Evolutionary conservation across 2,888 invertebrate species (phyloP), one percentile per base, ranked within the genome.

Genomic region (Zygaena filipendulae): DNA sequence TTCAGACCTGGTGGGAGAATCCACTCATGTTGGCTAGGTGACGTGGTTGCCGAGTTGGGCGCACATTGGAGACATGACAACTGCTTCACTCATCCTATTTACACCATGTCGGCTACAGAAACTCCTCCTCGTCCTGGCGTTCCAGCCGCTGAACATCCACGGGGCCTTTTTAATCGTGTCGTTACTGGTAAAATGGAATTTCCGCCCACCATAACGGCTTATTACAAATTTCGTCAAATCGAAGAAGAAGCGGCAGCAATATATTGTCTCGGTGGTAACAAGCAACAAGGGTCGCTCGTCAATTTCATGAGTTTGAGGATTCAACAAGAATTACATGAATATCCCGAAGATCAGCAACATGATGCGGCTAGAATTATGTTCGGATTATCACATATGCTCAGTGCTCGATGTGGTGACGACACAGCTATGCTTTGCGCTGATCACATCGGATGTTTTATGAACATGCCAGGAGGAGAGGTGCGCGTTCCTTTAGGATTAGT

Each of bases 1-100:
- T n/a, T n/a, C 56, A 88, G 90, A 53, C 89, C 87, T 27, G 91
- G 91, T 13, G 91, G 91, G 14, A 82, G 91, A 24, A 88, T 91
- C 22, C 87, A 86, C 48, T 88, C 90, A 0, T 87, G 87, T 47
- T 88, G 87, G 84, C 63, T 90, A 11, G 88, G 88, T n/a, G 89
- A 90, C 42, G 84, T 86, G 1, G 86, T 87, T 10, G 88, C 88
- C 4, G 91, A 91, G 53, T 77, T 91, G 55, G 91, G 91, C 2
- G 86, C 90, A 1, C 84, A 85, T 34, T 86, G 84, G 82, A 86
- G 84, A 10, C 82, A 84, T 4, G 85, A 88, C 21, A 59, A 56
- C 29, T 42, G 41, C 25, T 43, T 42, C 16, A 60, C 56, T 16
- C 70, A 75, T 57, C 86, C 89, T 0, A 72, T 88, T n/a, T 88